These are phyloP conservation scores for Notarius quadriscutis DNA, from an alignment of 2,113 vertebrate species.

Conservation along the genomic window DNA sequence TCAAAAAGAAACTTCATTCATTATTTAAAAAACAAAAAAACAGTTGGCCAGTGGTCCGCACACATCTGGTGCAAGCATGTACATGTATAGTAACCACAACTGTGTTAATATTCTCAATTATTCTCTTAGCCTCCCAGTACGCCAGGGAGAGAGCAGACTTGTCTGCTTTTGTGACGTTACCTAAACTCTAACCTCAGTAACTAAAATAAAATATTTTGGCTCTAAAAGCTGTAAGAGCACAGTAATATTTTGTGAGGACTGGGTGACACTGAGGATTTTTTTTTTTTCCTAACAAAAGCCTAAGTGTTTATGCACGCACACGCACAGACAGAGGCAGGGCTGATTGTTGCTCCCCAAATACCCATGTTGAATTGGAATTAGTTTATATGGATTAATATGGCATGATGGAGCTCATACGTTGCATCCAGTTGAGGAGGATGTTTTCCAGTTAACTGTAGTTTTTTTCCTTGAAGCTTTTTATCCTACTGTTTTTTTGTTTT, in stretches of 20 bases:
- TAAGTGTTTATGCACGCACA: not conserved
- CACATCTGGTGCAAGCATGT: too few species aligned
- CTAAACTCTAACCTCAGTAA: not conserved
- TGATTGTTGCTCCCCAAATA: not conserved
- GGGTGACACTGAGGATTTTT: not conserved
- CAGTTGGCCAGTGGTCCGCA: too few species aligned
- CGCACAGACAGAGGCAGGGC: not conserved
- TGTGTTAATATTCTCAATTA: not conserved
- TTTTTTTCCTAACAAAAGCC: not conserved
- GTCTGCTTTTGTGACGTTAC: not conserved
- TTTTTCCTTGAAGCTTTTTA: too few species aligned
- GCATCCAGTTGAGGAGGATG: too few species aligned
- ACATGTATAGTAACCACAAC: not conserved
- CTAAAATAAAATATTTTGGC: not conserved
- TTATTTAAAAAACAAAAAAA: too few species aligned
- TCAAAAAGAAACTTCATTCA: too few species aligned
- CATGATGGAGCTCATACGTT: too few species aligned
- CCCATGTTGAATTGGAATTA: not conserved
- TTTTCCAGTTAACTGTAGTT: too few species aligned
- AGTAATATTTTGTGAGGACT: not conserved
- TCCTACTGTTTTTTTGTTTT: too few species aligned
- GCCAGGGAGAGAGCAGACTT: not conserved
- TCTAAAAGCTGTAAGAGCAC: not conserved
- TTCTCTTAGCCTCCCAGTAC: too few species aligned
- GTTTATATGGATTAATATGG: not conserved